Evolutionary conservation across 2,113 vertebrate genomes (phyloP), one percentile per base, ranked within the genome.

Genomic region (Salvelinus sp.): DNA sequence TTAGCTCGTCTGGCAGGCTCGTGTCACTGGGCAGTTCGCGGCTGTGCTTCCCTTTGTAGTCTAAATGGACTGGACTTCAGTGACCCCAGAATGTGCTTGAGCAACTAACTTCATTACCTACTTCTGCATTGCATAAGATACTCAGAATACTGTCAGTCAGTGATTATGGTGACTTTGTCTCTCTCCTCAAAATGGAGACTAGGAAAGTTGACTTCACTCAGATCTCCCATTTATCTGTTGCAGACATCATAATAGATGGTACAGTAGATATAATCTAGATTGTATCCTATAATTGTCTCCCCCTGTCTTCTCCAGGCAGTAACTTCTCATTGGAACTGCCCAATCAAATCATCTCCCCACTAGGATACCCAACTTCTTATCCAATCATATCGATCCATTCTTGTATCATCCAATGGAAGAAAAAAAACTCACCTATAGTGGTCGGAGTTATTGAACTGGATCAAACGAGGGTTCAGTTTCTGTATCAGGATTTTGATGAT

Each of bases 401-500:
- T 22, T 62, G n/a, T 62, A 16, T 6, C 58, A 62, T 18, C 25
- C 25, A 16, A 27, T 30, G 25, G 33, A 33, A 33, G 33, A 33
- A 33, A 33, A 33, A 1, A 1, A 6, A 6, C 68, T 69, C 68
- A 98, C 97, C 96, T 95, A 92, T 98, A 98, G 75, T 97, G 97
- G 79, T 93, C 92, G 1, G 93, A 95, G 65, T 95, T 93, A 16
- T 96, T 96, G 89, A 96, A 95, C 84, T 95, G 95, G 78, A 95
- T 95, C 80, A 97, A 94, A 12, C 93, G 92, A 0, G 95, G 94
- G 64, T 96, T 95, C 67, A 98, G 88, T 73, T 98, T 98, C 91
- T 96, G 97, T 73, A 97, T 89, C 71, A 98, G 85, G 84, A 98
- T 97, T 79, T 95, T 91, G 85, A 98, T 92, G 79, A 98, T 98